Evolutionary conservation across 2,797 vertebrate species (phyloP).

Genomic region (Choloepus didactylus): DNA sequence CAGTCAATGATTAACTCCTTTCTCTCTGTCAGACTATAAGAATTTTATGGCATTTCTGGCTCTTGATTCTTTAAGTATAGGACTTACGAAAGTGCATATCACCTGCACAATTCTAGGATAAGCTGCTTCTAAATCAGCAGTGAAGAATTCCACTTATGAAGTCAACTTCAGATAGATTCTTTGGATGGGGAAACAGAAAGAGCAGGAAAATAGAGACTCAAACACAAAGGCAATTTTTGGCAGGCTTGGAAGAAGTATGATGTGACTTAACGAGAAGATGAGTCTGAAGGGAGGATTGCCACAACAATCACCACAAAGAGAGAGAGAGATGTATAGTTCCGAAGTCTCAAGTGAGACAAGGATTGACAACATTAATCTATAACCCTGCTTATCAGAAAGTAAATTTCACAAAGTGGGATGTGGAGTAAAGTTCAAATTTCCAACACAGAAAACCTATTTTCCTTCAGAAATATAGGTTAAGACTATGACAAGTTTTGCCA

Average conservation of each 20-base stretch:
- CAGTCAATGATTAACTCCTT: conserved; percentile 66
- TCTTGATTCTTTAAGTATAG: not conserved
- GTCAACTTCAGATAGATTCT: conserved; percentile 58
- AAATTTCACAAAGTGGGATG: conserved; percentile 64
- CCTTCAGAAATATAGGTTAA: conserved; percentile 73
- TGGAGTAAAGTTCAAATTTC: conserved; percentile 26
- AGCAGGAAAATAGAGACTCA: conserved; percentile 26
- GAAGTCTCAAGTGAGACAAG: conserved; percentile 45
- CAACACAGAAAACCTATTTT: conserved; percentile 73
- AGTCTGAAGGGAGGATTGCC: not conserved
- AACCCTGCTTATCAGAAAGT: conserved; percentile 57
- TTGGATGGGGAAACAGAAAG: not conserved
- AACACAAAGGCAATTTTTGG: conserved; percentile 63
- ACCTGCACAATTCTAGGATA: conserved; percentile 2
- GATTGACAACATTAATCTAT: conserved; percentile 15
- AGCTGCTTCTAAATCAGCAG: conserved; percentile 51
- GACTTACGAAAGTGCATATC: not conserved
- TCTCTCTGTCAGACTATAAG: not conserved
- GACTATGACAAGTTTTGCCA: conserved; percentile 78
- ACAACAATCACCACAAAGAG: not conserved
- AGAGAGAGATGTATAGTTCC: not conserved
- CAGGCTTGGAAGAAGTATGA: not conserved
- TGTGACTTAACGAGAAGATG: conserved; percentile 55
- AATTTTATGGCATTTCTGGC: not conserved
- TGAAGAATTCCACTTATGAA: conserved; percentile 68